A percentile compares a stretch with the other conserved stretches of the same genome.
These are phyloP conservation scores for Eidolon dupreanum DNA, from an alignment of 2,797 vertebrate genomes.

Conservation along the genomic window DNA sequence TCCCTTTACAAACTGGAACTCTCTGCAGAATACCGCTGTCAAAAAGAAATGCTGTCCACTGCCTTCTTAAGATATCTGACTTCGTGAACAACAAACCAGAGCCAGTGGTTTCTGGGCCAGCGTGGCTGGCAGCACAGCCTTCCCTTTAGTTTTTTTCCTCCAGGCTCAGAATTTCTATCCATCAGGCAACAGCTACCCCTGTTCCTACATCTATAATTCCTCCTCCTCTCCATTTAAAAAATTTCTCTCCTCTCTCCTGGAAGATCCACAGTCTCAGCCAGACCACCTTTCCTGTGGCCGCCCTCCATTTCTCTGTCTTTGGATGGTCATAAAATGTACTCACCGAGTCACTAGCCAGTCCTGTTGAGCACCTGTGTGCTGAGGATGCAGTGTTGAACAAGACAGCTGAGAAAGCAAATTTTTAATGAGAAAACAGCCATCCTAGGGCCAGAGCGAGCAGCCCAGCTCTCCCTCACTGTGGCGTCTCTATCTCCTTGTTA, in stretches of 20 bases:
- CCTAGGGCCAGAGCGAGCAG: not conserved
- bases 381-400: not conserved
- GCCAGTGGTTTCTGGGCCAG: not conserved
- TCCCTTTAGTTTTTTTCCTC: not conserved
- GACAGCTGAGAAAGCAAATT: not conserved
- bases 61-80: conserved; percentile 45
- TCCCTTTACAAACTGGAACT: conserved; percentile 43
- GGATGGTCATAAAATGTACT: not conserved
- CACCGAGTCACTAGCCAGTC: not conserved
- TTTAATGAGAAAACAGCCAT: not conserved
- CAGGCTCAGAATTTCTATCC: not conserved
- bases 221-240: not conserved
- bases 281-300: not conserved
- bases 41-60: conserved; percentile 19
- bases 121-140: not conserved
- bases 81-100: not conserved
- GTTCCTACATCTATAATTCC: not conserved
- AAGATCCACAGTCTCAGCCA: not conserved
- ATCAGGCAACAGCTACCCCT: not conserved
- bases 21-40: conserved; percentile 35
- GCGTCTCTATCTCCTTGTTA: not conserved
- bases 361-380: not conserved
- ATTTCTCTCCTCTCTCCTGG: not conserved
- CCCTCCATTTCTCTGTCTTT: not conserved
- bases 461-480: not conserved